phyloP scores from a whole-genome alignment of 1,140 invertebrate genomes.

The Lordiphosa stackelbergi region DNA sequence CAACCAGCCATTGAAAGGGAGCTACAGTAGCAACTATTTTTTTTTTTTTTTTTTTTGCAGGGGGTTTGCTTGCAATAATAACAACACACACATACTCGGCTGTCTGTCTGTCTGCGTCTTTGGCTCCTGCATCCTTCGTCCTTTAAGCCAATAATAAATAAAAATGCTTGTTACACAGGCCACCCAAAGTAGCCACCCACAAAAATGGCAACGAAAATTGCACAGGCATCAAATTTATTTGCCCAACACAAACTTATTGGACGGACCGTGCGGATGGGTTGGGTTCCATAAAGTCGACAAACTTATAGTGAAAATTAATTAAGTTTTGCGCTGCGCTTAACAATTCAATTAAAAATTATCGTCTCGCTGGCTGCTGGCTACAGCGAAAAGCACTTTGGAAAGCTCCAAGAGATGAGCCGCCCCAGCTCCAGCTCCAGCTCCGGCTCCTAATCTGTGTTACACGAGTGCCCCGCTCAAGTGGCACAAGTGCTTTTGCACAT shows the following conservation, averaged over 20 bases:
- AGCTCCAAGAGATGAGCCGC: conserved; percentile 18
- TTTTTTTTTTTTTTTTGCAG: conserved; percentile 2
- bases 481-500: conserved; percentile 77
- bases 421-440: background rate
- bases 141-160: conserved; percentile 75
- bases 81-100: conserved; percentile 45
- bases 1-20: conserved; percentile 19
- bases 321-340: conserved; percentile 73
- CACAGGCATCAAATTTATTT: conserved; percentile 62
- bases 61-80: conserved; percentile 54
- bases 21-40: conserved; percentile 28
- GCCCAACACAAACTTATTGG: conserved; percentile 54
- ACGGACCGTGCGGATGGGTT: background rate
- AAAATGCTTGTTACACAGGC: conserved; percentile 61
- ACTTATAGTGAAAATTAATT: conserved; percentile 73
- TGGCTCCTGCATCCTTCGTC: conserved; percentile 55
- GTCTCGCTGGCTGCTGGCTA: conserved; percentile 34
- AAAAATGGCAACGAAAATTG: conserved; percentile 54
- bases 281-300: conserved; percentile 62
- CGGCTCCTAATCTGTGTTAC: conserved; percentile 29
- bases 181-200: conserved; percentile 12
- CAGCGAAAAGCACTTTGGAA: conserved; percentile 71
- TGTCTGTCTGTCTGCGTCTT: conserved; percentile 38
- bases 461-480: conserved; percentile 59
- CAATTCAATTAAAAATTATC: conserved; percentile 75